Percentiles rank a stretch among this genome's conserved stretches.
phyloP scores from a whole-genome alignment of 1,140 invertebrate genomes.

The Oedothorax gibbosus region DNA sequence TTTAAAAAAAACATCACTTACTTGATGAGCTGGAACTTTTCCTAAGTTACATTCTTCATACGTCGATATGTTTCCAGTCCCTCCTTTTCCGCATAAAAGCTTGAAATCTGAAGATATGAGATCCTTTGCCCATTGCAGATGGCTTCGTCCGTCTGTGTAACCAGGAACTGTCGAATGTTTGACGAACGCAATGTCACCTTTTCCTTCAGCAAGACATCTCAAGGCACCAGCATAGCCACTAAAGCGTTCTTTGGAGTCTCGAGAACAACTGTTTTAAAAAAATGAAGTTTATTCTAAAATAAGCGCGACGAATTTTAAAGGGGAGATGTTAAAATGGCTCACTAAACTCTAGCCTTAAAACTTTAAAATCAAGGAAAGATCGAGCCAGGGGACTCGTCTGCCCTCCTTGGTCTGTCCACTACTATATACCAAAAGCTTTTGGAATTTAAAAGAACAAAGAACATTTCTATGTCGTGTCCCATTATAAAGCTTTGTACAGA shows the following conservation, averaged over 20 bases:
- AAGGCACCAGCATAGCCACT: conserved; percentile 87
- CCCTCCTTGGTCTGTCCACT: no score
- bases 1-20: neutral
- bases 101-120: conserved; percentile 67
- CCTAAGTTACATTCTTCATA: conserved; percentile 43
- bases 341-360: no score
- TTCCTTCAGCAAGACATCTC: conserved; percentile 81
- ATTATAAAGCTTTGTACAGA: no score
- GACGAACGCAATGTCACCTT: conserved; percentile 85
- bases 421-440: no score
- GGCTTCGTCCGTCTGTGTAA: conserved; percentile 69
- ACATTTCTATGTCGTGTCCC: no score
- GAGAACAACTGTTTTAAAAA: conserved; percentile 37
- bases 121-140: conserved; percentile 71
- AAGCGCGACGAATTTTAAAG: no score
- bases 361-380: no score
- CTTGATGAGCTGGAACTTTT: conserved; percentile 51
- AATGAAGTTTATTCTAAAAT: neutral
- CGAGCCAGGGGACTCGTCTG: no score
- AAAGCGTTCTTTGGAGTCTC: conserved; percentile 68
- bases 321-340: no score
- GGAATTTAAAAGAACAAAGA: no score
- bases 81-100: conserved; percentile 68
- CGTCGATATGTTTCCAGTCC: conserved; percentile 32
- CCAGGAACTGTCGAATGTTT: conserved; percentile 69